Evolutionary conservation across 2,113 vertebrate species (phyloP).

Genomic region (Sylvilagus bachmani): DNA sequence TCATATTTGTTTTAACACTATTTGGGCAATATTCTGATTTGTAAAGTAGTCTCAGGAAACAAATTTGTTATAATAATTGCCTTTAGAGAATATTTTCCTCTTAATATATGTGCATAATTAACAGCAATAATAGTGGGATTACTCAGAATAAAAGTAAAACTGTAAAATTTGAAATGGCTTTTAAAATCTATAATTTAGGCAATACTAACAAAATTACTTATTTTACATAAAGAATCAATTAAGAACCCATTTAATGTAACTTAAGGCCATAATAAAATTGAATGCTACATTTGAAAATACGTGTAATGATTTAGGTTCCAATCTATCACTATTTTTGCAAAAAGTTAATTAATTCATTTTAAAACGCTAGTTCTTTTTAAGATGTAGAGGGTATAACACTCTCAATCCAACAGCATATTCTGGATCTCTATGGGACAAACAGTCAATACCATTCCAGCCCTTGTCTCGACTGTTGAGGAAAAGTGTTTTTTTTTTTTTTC

Average conservation of each 20-base stretch:
- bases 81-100: conserved; percentile 18
- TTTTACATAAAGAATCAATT: conserved; percentile 21
- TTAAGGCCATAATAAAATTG: conserved; percentile 45
- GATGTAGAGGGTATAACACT: background rate
- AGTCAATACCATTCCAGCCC: too few species aligned
- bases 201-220: conserved; percentile 41
- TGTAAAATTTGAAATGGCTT: conserved; percentile 45
- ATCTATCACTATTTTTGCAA: background rate
- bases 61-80: conserved; percentile 39
- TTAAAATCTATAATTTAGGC: conserved; percentile 19
- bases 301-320: conserved; percentile 9
- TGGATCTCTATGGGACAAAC: too few species aligned
- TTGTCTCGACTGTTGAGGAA: too few species aligned
- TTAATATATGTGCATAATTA: conserved; percentile 36
- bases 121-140: conserved; percentile 30
- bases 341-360: conserved; percentile 7
- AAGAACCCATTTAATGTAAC: background rate
- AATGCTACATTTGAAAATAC: conserved; percentile 30
- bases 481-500: too few species aligned
- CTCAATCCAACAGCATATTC: background rate
- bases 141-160: conserved; percentile 52
- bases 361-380: background rate
- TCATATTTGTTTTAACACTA: background rate
- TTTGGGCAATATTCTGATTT: conserved; percentile 40
- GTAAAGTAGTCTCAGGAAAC: background rate